These are phyloP conservation scores for Gobio occitaniae DNA, from an alignment of 2,797 vertebrate species.

Conservation along the genomic window DNA sequence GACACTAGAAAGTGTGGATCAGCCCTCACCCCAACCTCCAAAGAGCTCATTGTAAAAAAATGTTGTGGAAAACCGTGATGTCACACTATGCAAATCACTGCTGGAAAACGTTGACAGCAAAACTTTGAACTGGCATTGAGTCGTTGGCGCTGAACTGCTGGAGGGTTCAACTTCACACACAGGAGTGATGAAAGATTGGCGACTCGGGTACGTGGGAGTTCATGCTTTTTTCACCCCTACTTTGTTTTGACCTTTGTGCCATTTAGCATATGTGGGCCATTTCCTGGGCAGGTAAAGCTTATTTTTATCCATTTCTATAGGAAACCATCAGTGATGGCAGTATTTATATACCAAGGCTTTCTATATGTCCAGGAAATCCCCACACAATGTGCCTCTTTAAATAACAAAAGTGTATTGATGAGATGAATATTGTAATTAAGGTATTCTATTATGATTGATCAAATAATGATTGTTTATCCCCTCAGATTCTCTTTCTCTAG, in stretches of 20 bases:
- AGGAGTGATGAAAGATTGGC: constrained; percentile 11
- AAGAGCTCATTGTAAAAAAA: constrained; percentile 11
- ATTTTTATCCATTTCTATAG: not conserved
- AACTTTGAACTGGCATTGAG: constrained; percentile 12
- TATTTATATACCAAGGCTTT: not conserved
- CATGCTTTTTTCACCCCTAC: constrained; percentile 6
- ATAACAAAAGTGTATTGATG: not conserved
- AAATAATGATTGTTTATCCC: not conserved
- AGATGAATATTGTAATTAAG: not conserved
- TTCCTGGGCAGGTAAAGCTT: constrained; percentile 3
- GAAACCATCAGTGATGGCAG: not conserved
- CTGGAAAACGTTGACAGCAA: constrained; percentile 30
- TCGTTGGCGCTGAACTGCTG: constrained; percentile 22
- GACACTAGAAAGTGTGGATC: not conserved
- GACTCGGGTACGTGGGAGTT: constrained; percentile 40
- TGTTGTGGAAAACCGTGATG: constrained; percentile 68
- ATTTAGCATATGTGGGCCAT: constrained; percentile 1
- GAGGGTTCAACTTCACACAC: not conserved
- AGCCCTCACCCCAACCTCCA: not conserved
- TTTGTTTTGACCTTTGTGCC: constrained; percentile 22
- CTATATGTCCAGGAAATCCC: not conserved
- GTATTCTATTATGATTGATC: not conserved
- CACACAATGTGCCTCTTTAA: not conserved
- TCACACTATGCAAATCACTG: constrained; percentile 76
- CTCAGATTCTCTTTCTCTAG: not conserved